Evolutionary conservation across 2,888 invertebrate species (phyloP).

Genomic region (Axea sp.): DNA sequence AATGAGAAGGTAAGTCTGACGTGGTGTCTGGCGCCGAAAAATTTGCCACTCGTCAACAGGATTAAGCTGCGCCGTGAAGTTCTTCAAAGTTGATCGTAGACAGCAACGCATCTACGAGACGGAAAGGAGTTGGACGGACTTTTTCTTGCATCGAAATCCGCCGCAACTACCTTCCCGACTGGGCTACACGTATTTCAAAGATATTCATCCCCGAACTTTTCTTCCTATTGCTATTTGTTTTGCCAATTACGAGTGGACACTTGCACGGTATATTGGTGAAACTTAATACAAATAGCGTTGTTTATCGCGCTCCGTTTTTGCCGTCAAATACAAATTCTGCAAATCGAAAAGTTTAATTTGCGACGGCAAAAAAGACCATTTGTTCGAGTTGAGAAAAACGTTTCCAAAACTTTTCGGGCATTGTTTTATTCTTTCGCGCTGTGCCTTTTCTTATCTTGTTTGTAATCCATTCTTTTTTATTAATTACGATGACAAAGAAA

Average conservation of each 20-base stretch:
- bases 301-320: conserved; percentile 13
- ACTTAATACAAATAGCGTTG: conserved; percentile 38
- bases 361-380: neutral
- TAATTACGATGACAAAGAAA: no score
- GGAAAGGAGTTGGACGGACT: conserved; percentile 84
- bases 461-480: neutral
- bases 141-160: conserved; percentile 80
- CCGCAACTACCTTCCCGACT: conserved; percentile 85
- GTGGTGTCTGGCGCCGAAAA: conserved; percentile 43
- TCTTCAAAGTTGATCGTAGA: conserved; percentile 59
- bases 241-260: conserved; percentile 39
- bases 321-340: neutral
- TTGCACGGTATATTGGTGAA: conserved; percentile 30
- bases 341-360: conserved; percentile 30
- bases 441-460: neutral
- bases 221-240: conserved; percentile 37
- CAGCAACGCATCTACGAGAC: conserved; percentile 74
- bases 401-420: conserved; percentile 13
- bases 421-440: conserved; percentile 16
- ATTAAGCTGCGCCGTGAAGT: conserved; percentile 52
- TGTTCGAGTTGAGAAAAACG: conserved; percentile 2
- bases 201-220: conserved; percentile 55
- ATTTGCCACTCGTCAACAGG: conserved; percentile 41
- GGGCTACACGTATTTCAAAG: conserved; percentile 65
- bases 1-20: conserved; percentile 20